Evolutionary conservation across 2,888 invertebrate species (phyloP), one percentile per base, ranked within the genome.

Genomic region (Orthosia incerta): DNA sequence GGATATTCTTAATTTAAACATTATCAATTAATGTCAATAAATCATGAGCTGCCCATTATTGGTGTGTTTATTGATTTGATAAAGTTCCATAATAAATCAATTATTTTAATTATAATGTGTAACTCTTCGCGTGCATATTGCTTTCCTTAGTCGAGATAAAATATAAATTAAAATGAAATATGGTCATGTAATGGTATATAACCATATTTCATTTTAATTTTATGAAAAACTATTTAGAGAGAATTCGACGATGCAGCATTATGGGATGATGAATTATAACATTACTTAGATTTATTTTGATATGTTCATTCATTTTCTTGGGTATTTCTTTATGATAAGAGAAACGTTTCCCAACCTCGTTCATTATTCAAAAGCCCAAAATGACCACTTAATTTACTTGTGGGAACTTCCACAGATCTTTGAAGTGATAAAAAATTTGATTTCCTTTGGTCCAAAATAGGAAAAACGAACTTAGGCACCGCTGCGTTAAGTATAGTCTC

Each of bases 401-500:
- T 83, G 84, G 62, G 76, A 81, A 81, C 62, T 71, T 74, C 68
- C 53, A 73, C 48, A 46, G 73, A 74, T 74, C 39, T 71, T 64
- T 59, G 18, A 51, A 48, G 59, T 73, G 77, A 84, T 72, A 80
- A 72, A 59, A 72, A 69, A 20, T 57, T 48, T 65, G 71, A 82
- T 82, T 85, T 84, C 65, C 67, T 82, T 73, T 56, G 48, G 53
- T 63, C 82, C 78, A 46, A 79, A 85, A 83, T 81, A 79, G 72
- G 79, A 71, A 77, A 85, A 75, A 83, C 57, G 74, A 87, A 82
- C 63, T 83, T 75, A 75, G 73, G 55, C 69, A 82, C 74, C 62
- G 71, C 71, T 39, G 76, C 63, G 80, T 75, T 67, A 84, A 84
- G 75, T 80, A 80, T 75, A 79, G 80, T 48, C 73, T 69, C 77